phyloP scores from a whole-genome alignment of 2,888 invertebrate species.

The Cephus nigrinus region DNA sequence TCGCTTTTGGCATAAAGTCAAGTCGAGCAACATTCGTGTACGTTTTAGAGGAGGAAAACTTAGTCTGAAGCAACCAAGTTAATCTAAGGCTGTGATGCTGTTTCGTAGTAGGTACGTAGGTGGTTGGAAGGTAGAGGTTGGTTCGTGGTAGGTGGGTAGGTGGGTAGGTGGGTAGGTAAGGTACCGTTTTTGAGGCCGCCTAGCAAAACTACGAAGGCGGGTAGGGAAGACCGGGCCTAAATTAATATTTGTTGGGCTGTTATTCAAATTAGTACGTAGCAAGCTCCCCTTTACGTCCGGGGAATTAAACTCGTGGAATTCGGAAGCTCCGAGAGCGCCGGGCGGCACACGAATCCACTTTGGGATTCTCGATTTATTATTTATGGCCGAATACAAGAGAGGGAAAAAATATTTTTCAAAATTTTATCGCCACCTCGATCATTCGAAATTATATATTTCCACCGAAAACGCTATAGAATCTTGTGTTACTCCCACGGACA shows the following conservation, averaged over 20 bases:
- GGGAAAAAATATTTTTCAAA: too few species aligned
- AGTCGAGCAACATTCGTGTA: conserved; percentile 8
- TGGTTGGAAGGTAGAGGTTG: too few species aligned
- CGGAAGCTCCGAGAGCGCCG: neutral
- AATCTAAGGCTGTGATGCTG: conserved; percentile 41
- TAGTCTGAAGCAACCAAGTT: conserved; percentile 36
- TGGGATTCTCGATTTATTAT: neutral
- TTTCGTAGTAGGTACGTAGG: conserved; percentile 7
- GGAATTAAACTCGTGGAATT: neutral
- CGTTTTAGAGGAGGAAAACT: conserved; percentile 35
- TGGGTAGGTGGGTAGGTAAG: neutral
- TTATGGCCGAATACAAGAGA: neutral
- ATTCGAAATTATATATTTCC: too few species aligned
- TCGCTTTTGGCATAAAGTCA: neutral
- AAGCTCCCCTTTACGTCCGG: conserved; percentile 1
- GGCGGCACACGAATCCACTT: neutral
- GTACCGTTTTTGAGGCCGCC: neutral
- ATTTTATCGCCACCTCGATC: too few species aligned
- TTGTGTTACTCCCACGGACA: too few species aligned
- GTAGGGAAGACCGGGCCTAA: conserved; percentile 19
- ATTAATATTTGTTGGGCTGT: conserved; percentile 54
- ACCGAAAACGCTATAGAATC: too few species aligned
- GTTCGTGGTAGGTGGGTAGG: too few species aligned
- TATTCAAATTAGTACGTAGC: conserved; percentile 47
- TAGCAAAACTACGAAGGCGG: neutral